A percentile compares a stretch with the other conserved stretches of the same genome.
Evolutionary conservation across 2,797 vertebrate species (phyloP).

Genomic region (Hephaestus fuliginosus): DNA sequence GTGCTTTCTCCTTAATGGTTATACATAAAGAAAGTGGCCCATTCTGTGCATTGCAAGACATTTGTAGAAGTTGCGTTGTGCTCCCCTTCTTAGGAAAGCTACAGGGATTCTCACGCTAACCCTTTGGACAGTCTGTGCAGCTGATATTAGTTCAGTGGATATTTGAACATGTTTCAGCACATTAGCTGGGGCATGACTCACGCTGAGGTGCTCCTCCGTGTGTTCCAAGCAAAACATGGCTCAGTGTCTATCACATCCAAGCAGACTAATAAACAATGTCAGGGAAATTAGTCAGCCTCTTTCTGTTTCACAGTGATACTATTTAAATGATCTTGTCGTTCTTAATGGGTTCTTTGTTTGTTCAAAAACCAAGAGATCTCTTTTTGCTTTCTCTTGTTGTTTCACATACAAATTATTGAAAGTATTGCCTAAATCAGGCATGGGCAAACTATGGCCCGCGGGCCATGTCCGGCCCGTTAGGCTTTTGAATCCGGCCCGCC

Average conservation of each 20-base stretch:
- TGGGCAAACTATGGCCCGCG: too few species aligned
- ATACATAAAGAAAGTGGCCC: neutral
- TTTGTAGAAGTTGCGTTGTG: slow-evolving; percentile 1
- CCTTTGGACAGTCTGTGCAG: neutral
- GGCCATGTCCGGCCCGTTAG: too few species aligned
- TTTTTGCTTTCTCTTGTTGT: neutral
- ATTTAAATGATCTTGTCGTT: neutral
- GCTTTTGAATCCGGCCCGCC: too few species aligned
- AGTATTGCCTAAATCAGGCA: too few species aligned
- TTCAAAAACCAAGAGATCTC: neutral
- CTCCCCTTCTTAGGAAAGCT: neutral
- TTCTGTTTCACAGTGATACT: neutral
- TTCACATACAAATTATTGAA: neutral
- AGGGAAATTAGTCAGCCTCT: slow-evolving; percentile 29
- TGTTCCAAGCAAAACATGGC: slow-evolving; percentile 23
- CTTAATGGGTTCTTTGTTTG: neutral
- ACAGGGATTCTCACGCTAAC: neutral
- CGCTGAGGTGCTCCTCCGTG: slow-evolving; percentile 12
- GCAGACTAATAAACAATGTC: slow-evolving; percentile 22
- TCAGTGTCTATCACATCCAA: slow-evolving; percentile 12
- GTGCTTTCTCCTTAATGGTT: neutral
- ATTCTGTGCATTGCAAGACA: neutral
- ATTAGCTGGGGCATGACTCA: slow-evolving; percentile 41
- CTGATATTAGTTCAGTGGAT: slow-evolving; percentile 30
- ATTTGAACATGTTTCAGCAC: slow-evolving; percentile 28